Evolutionary conservation across 1,140 invertebrate species (phyloP).

Genomic region (Tetranychus cinnabarinus): DNA sequence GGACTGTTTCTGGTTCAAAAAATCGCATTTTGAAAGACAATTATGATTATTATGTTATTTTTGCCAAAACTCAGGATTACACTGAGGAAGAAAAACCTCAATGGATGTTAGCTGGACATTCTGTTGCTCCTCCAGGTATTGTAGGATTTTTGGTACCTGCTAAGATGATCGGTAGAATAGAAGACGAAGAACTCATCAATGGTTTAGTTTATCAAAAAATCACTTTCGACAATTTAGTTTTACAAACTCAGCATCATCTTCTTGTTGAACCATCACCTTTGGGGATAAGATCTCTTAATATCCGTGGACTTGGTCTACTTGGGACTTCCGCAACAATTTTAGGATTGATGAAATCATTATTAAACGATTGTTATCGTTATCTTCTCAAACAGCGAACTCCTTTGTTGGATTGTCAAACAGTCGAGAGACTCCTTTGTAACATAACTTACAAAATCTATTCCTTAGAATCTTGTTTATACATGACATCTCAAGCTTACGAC

Average conservation of each 20-base stretch:
- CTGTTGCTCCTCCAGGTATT: background rate
- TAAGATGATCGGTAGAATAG: background rate
- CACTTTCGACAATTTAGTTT: background rate
- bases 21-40: constrained; percentile 2
- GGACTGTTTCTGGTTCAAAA: constrained; percentile 8
- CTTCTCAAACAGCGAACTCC: constrained; percentile 1
- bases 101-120: background rate
- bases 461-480: constrained; percentile 50
- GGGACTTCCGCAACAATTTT: constrained; percentile 2
- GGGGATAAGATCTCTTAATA: background rate
- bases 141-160: constrained; percentile 4
- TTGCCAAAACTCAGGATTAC: constrained; percentile 1
- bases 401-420: constrained; percentile 6
- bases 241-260: background rate
- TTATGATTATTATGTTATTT: constrained; percentile 9
- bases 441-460: constrained; percentile 33
- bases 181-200: constrained; percentile 2
- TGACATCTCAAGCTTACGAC: constrained; percentile 42
- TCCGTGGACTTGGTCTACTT: constrained; percentile 7
- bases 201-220: constrained; percentile 5
- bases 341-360: constrained; percentile 4
- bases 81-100: background rate
- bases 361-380: constrained; percentile 1
- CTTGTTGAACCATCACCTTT: constrained; percentile 1
- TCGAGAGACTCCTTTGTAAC: constrained; percentile 28